Conservation (phyloP, 1,140 invertebrate genomes). For the Eumaeus atala region DNA sequence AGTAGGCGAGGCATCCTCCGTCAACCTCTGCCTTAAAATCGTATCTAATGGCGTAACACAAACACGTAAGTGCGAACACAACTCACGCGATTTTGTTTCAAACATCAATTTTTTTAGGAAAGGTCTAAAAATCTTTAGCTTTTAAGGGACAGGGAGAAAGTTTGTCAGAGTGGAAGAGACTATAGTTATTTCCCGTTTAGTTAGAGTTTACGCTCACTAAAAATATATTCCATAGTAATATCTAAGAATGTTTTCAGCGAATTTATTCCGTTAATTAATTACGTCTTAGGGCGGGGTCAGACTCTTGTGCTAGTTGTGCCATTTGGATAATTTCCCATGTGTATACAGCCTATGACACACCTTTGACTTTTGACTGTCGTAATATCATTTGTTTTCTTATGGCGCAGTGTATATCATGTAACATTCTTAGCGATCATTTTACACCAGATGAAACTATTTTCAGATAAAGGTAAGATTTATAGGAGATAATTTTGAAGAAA, state of each 20-base stretch:
- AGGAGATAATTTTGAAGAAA: too few species aligned
- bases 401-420: neutral
- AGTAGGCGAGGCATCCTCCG: constrained; percentile 60
- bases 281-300: constrained; percentile 51
- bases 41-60: constrained; percentile 60
- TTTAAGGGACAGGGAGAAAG: too few species aligned
- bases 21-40: constrained; percentile 61
- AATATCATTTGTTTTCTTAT: constrained; percentile 32
- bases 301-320: constrained; percentile 34
- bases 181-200: too few species aligned
- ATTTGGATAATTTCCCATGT: constrained; percentile 61
- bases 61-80: constrained; percentile 20
- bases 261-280: constrained; percentile 20
- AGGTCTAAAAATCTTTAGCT: too few species aligned
- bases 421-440: too few species aligned
- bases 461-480: too few species aligned
- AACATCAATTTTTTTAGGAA: too few species aligned
- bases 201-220: too few species aligned
- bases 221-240: too few species aligned
- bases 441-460: too few species aligned
- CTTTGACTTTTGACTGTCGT: constrained; percentile 33
- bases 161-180: too few species aligned
- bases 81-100: constrained; percentile 34
- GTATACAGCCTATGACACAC: constrained; percentile 42
- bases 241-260: too few species aligned